Evolutionary conservation across 2,113 vertebrate genomes (phyloP).

Genomic region (Micronycteris hirsuta): DNA sequence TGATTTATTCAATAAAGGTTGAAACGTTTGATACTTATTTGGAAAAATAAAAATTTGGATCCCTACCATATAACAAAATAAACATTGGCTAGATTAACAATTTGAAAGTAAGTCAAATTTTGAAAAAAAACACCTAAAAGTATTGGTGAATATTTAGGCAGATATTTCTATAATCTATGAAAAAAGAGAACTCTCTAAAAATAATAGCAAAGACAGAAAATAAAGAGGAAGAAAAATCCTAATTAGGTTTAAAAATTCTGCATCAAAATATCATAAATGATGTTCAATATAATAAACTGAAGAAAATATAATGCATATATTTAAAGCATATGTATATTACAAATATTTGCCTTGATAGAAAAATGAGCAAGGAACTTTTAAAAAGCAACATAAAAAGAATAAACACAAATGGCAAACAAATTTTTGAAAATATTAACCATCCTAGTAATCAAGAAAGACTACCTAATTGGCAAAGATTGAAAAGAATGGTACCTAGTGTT

Average conservation of each 20-base stretch:
- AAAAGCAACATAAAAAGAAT: background rate
- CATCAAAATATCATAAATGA: background rate
- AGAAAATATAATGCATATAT: slow-evolving; percentile 14
- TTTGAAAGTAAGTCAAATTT: slow-evolving; percentile 13
- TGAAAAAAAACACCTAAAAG: background rate
- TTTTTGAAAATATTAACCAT: background rate
- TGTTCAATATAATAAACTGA: background rate
- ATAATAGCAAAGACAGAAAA: background rate
- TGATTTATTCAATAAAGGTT: background rate
- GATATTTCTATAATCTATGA: background rate
- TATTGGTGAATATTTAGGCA: background rate
- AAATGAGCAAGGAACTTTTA: background rate
- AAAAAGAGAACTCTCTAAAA: background rate
- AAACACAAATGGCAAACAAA: background rate
- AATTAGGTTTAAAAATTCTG: background rate
- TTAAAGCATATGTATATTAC: background rate
- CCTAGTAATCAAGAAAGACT: background rate
- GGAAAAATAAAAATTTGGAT: background rate
- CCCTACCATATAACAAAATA: background rate
- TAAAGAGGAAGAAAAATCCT: background rate
- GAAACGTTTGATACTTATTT: background rate
- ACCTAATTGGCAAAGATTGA: background rate
- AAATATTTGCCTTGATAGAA: background rate
- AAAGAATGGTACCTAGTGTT: background rate
- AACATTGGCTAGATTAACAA: background rate